Conservation (phyloP, 2,113 vertebrate genomes). For the Diadophis punctatus region DNA sequence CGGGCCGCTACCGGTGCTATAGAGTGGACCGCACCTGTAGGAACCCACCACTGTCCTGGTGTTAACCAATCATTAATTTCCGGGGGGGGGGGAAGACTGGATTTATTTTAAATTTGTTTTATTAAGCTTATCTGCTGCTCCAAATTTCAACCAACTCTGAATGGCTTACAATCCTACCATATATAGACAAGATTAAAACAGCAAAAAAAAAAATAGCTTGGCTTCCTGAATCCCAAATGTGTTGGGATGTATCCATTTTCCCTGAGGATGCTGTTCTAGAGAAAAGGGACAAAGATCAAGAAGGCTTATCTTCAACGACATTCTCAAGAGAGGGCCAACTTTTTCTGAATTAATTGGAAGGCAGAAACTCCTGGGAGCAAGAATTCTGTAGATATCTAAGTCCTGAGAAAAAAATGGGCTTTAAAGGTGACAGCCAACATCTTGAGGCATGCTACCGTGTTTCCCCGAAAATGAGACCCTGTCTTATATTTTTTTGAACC, state of each 20-base stretch:
- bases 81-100: no score
- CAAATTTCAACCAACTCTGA: background rate
- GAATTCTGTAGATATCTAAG: background rate
- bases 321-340: background rate
- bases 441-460: no score
- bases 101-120: background rate
- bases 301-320: background rate
- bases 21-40: no score
- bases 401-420: background rate
- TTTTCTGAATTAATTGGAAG: background rate
- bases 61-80: background rate
- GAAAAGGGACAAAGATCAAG: background rate
- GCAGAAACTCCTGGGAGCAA: background rate
- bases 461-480: no score
- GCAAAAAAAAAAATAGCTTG: background rate
- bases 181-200: background rate
- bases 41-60: no score
- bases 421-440: background rate
- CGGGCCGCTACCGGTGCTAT: no score
- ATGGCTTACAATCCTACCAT: background rate
- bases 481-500: no score
- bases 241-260: no score
- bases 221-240: background rate
- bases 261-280: background rate
- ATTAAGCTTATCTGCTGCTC: background rate